These are phyloP conservation scores for Blomia tropicalis DNA, from an alignment of 2,888 invertebrate species.

Conservation along the genomic window DNA sequence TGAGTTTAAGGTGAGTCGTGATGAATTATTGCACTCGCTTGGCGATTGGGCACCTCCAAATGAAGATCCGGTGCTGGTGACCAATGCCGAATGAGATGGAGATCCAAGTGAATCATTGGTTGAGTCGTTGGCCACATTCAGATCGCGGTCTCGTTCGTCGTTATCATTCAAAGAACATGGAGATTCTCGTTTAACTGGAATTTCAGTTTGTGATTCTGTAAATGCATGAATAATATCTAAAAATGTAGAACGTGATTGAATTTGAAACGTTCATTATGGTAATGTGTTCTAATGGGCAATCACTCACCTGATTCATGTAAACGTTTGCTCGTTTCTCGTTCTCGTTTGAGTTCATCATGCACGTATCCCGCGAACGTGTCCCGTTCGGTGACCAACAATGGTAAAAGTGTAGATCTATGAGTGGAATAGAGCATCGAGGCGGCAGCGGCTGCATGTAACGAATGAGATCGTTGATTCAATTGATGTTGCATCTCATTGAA, in stretches of 20 bases:
- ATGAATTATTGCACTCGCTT: neutral
- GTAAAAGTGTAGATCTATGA: too few species aligned
- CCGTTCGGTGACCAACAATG: too few species aligned
- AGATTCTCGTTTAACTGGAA: neutral
- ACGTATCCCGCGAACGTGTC: too few species aligned
- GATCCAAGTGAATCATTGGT: neutral
- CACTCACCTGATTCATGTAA: too few species aligned
- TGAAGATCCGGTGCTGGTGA: slow-evolving; percentile 1
- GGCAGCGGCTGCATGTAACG: neutral
- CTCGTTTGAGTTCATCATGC: too few species aligned
- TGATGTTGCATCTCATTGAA: slow-evolving; percentile 10
- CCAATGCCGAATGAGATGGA: neutral
- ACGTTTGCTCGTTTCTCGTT: too few species aligned
- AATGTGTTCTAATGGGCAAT: too few species aligned
- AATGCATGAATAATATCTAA: too few species aligned
- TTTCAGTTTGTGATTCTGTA: too few species aligned
- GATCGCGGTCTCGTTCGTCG: too few species aligned
- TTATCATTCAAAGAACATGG: neutral
- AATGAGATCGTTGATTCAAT: slow-evolving; percentile 10
- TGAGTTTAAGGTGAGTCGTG: neutral
- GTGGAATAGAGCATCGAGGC: neutral
- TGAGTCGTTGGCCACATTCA: neutral
- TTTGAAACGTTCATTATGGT: too few species aligned
- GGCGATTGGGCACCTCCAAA: neutral
- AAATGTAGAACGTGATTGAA: too few species aligned